Percentiles rank a stretch among this genome's conserved stretches.
Conservation (phyloP, 2,113 vertebrate genomes). For the Promerops cafer region DNA sequence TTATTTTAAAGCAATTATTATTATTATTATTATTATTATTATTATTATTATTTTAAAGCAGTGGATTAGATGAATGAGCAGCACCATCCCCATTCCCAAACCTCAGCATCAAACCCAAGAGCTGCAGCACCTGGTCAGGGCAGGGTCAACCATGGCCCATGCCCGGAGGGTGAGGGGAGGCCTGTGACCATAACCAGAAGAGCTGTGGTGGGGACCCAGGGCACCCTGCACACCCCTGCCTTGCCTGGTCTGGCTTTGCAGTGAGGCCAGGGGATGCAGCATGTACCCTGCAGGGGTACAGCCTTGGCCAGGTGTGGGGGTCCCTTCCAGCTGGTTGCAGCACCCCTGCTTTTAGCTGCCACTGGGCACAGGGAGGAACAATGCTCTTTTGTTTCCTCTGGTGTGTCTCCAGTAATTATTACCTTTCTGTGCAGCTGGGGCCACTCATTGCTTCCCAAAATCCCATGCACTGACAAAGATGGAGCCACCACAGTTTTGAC, state of each 20-base stretch:
- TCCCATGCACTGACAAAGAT: background rate
- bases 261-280: background rate
- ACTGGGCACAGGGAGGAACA: background rate
- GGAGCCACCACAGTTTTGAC: background rate
- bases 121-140: fast-evolving
- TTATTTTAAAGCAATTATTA: background rate
- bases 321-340: background rate
- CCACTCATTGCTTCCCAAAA: background rate
- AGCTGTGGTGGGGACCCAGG: background rate
- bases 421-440: background rate
- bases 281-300: fast-evolving
- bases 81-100: background rate
- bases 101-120: fast-evolving
- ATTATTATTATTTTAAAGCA: background rate
- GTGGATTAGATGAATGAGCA: background rate
- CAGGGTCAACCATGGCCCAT: fast-evolving
- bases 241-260: background rate
- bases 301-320: background rate
- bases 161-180: fast-evolving
- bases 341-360: background rate
- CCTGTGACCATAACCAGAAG: background rate
- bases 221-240: background rate
- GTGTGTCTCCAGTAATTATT: background rate
- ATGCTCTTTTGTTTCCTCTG: fast-evolving
- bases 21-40: background rate